Evolutionary conservation across 2,797 vertebrate species (phyloP), one percentile per base, ranked within the genome.

Genomic region (Cyclopterus lumpus): DNA sequence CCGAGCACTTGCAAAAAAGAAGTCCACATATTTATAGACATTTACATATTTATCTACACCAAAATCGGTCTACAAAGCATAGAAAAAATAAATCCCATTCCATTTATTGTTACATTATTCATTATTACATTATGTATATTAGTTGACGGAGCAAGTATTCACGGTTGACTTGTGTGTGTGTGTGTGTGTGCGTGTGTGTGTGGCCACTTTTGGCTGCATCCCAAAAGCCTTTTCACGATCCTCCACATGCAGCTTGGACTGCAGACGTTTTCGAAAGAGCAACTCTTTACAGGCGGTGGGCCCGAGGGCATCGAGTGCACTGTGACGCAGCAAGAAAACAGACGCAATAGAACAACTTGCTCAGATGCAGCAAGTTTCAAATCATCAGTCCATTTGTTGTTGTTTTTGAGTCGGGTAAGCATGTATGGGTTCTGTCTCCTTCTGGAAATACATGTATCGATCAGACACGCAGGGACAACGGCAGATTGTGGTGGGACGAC

Each of bases 51-150:
- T 85, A 89, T 87, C 90, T 89, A 91, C 84, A 88, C 82, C 81
- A 75, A 65, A n/a, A 84, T 77, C 80, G 81, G 71, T 84, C 84
- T 91, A 93, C 75, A 91, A 87, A 91, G 85, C 82, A 91, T 94
- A 93, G 88, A 94, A 93, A 92, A 95, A 93, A 94, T 89, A 88
- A 84, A 90, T 82, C 91, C 73, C 77, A 80, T 90, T 87, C 73
- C 76, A 86, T 89, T 87, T 86, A 67, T 83, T 80, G 67, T 78
- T 89, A 81, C 84, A 84, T 63, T 42, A 73, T 86, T 80, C 74
- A 71, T 88, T 51, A 68, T 83, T 87, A 83, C 85, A 89, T 42
- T 88, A 86, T 82, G 67, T 91, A 88, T 88, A 86, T 84, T 75
- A 80, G 62, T 75, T 67, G 48, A 71, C 32, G 77, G 68, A 84